Percentiles rank a stretch among this genome's conserved stretches.
These are phyloP conservation scores for Cryptus viduatorius DNA, from an alignment of 2,888 invertebrate species.

Conservation along the genomic window DNA sequence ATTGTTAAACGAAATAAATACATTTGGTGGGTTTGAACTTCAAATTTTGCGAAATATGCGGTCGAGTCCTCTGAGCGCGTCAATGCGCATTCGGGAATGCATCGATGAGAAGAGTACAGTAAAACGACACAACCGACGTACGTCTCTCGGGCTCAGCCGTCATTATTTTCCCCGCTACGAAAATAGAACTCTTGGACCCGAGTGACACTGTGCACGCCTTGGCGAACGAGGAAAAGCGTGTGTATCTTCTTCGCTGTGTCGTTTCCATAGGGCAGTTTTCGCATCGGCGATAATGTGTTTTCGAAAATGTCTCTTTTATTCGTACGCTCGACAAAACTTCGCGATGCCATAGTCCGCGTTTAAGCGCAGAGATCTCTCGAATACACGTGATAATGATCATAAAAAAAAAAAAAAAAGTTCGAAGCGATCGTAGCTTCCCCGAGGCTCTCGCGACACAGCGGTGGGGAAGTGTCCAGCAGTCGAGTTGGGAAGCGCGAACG, in stretches of 20 bases:
- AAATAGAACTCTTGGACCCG: slow-evolving; percentile 61
- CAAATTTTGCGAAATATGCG: background rate
- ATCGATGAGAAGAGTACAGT: slow-evolving; percentile 32
- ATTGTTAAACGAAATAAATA: too few relatives aligned
- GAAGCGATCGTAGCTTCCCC: background rate
- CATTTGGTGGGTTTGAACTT: background rate
- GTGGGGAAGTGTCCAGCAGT: slow-evolving; percentile 41
- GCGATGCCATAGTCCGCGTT: too few relatives aligned
- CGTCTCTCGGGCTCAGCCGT: slow-evolving; percentile 37
- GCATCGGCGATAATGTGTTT: background rate
- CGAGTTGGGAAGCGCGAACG: background rate
- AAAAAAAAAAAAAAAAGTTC: background rate
- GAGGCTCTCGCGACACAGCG: background rate
- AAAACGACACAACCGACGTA: slow-evolving; percentile 43
- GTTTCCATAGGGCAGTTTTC: background rate
- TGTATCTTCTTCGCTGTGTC: background rate
- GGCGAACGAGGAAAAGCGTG: slow-evolving; percentile 50
- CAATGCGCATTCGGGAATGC: slow-evolving; percentile 29
- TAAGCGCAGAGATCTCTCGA: background rate
- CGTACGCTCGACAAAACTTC: too few relatives aligned
- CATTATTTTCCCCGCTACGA: slow-evolving; percentile 58
- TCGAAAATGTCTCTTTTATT: too few relatives aligned
- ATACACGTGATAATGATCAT: background rate
- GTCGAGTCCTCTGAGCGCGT: background rate
- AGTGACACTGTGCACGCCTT: slow-evolving; percentile 47